Percentiles rank a stretch among this genome's conserved stretches.
phyloP scores from a whole-genome alignment of 2,113 vertebrate species.

The Gymnobelideus leadbeateri region DNA sequence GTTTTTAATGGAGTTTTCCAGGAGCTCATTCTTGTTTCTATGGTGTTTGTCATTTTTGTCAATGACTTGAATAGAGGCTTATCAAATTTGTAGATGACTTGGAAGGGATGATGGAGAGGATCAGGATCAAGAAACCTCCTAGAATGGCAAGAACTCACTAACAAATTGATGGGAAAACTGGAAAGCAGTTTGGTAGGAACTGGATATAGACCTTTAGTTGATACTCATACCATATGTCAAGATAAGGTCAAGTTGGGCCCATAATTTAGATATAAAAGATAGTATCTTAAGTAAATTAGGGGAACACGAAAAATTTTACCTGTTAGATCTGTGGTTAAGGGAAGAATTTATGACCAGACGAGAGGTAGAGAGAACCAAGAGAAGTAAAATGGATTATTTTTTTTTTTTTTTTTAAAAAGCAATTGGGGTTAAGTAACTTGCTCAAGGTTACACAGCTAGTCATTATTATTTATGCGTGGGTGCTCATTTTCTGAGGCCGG shows the following conservation, averaged over 20 bases:
- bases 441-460: too few species aligned
- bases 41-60: background rate
- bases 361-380: background rate
- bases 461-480: too few species aligned
- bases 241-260: too few species aligned
- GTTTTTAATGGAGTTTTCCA: background rate
- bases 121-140: background rate
- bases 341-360: background rate
- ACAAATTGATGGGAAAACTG: background rate
- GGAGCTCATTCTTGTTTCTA: background rate
- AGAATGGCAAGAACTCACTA: background rate
- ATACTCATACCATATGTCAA: background rate
- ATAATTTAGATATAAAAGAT: background rate
- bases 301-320: background rate
- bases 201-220: background rate
- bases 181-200: background rate
- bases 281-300: background rate
- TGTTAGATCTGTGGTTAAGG: background rate
- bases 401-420: too few species aligned
- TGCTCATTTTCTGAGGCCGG: too few species aligned
- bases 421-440: too few species aligned
- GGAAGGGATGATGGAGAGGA: background rate
- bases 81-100: background rate
- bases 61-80: background rate
- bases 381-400: background rate